Percentiles rank a stretch among this genome's conserved stretches.
These are phyloP conservation scores for Charanyca ferruginea DNA, from an alignment of 2,888 invertebrate species.

Conservation along the genomic window DNA sequence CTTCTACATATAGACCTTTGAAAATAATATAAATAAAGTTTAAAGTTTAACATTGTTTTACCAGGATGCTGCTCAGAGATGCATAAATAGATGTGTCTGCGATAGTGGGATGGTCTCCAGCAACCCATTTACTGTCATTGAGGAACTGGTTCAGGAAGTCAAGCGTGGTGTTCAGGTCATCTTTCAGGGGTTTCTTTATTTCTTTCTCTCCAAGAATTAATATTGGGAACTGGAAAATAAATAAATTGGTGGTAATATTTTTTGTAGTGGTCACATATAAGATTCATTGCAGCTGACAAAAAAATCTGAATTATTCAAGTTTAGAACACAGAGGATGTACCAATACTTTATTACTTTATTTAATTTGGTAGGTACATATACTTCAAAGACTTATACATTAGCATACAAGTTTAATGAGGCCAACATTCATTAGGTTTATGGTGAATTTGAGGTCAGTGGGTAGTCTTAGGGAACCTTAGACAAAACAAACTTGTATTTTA, in stretches of 20 bases:
- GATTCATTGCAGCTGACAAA: too few species aligned
- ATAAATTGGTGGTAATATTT: too few species aligned
- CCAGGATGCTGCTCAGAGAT: constrained; percentile 90
- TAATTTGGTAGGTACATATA: background rate
- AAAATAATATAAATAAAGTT: background rate
- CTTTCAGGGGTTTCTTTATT: constrained; percentile 88
- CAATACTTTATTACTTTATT: too few species aligned
- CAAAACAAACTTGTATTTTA: too few species aligned
- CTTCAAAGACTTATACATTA: too few species aligned
- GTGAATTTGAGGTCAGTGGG: too few species aligned
- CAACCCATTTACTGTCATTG: constrained; percentile 91
- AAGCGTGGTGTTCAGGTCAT: constrained; percentile 91
- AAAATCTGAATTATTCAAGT: too few species aligned
- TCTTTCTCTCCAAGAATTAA: constrained; percentile 91
- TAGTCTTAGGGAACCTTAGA: too few species aligned
- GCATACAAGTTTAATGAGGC: too few species aligned
- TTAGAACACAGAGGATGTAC: too few species aligned
- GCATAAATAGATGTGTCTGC: constrained; percentile 92
- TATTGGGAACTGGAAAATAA: constrained; percentile 90
- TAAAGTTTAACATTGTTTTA: constrained; percentile 67
- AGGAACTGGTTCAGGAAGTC: constrained; percentile 91
- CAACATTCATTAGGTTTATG: too few species aligned
- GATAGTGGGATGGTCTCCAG: constrained; percentile 92
- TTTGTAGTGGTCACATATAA: too few species aligned
- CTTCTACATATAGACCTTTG: background rate